Evolutionary conservation across 2,888 invertebrate species (phyloP).

Genomic region (Chirona hameri): DNA sequence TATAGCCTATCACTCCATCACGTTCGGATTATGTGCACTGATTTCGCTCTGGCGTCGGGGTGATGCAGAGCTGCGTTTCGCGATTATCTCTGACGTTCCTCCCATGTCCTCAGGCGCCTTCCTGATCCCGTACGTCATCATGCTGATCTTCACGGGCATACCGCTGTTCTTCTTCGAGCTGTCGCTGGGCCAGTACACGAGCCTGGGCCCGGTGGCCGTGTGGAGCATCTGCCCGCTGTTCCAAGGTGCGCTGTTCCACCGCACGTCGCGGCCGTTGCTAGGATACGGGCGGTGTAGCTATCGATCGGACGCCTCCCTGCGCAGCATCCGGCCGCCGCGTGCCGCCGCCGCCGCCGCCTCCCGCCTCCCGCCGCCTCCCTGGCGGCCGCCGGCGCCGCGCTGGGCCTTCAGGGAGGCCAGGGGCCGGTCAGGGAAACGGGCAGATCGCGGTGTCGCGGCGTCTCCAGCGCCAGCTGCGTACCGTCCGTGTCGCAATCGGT

Average conservation of each 20-base stretch:
- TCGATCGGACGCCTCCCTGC: background rate
- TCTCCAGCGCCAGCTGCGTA: too few relatives aligned
- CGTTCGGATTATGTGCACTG: too few relatives aligned
- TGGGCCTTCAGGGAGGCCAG: too few relatives aligned
- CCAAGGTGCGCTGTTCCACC: slow-evolving; percentile 42
- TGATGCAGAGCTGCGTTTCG: background rate
- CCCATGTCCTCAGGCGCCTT: slow-evolving; percentile 46
- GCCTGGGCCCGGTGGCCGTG: slow-evolving; percentile 54
- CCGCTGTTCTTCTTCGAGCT: slow-evolving; percentile 52
- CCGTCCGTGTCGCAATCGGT: too few relatives aligned
- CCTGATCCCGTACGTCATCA: slow-evolving; percentile 50
- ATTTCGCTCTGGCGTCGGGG: background rate
- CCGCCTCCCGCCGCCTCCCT: background rate
- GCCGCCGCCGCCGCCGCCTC: slow-evolving; percentile 1
- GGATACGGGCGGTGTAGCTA: background rate
- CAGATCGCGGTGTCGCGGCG: too few relatives aligned
- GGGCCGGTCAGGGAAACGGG: too few relatives aligned
- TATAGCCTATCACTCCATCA: too few relatives aligned
- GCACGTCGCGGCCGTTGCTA: slow-evolving; percentile 25
- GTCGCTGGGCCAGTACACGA: slow-evolving; percentile 51
- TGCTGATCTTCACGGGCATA: slow-evolving; percentile 49
- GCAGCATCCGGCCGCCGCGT: background rate
- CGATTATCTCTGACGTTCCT: background rate
- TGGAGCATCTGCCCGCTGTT: slow-evolving; percentile 59
- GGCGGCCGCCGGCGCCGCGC: background rate